Conservation (phyloP, 1,140 invertebrate species). For the Bombus waltoni region DNA sequence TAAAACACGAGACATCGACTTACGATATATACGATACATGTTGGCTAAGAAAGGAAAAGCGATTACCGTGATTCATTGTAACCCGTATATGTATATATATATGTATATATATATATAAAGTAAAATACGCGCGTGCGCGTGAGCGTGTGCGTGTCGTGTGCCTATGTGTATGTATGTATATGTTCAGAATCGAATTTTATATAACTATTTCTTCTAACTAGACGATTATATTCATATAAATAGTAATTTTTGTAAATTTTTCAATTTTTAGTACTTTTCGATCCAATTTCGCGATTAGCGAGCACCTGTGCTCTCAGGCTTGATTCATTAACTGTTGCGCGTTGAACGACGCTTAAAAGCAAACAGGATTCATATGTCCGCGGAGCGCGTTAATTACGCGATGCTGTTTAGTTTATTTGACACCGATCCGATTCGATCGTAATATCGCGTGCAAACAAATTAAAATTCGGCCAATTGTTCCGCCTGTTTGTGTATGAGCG, state of each 20-base stretch:
- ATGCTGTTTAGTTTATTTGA: slow-evolving; percentile 19
- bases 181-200: too few relatives aligned
- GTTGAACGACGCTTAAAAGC: not conserved
- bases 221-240: not conserved
- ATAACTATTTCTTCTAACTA: not conserved
- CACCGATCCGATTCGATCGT: slow-evolving; percentile 3
- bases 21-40: too few relatives aligned
- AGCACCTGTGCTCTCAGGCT: not conserved
- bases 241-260: not conserved
- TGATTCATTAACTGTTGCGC: slow-evolving; percentile 24
- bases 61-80: not conserved
- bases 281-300: not conserved
- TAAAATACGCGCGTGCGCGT: not conserved
- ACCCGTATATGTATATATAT: too few relatives aligned
- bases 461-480: slow-evolving; percentile 2
- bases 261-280: not conserved
- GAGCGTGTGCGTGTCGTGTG: too few relatives aligned
- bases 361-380: slow-evolving; percentile 1
- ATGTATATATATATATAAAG: too few relatives aligned
- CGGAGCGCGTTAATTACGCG: not conserved
- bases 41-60: not conserved
- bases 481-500: not conserved
- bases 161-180: not conserved
- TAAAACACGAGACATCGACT: too few relatives aligned
- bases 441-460: slow-evolving; percentile 16